A percentile compares a stretch with the other conserved stretches of the same genome.
Conservation (phyloP, 2,888 invertebrate species). For the Lordiphosa fenestrarum region DNA sequence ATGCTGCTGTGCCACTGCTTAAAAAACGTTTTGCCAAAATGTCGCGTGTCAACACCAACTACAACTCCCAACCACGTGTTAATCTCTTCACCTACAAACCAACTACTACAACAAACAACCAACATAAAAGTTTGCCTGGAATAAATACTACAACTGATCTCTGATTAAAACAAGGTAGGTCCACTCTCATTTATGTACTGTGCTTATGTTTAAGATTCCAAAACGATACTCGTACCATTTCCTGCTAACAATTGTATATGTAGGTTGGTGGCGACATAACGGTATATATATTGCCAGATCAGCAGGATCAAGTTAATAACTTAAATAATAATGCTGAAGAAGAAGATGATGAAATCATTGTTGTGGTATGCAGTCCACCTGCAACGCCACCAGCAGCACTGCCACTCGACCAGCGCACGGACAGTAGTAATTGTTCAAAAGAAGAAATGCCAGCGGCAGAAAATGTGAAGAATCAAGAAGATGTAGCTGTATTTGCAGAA, state of each 20-base stretch:
- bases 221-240: slow-evolving; percentile 4
- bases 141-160: slow-evolving; percentile 81
- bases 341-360: slow-evolving; percentile 57
- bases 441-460: slow-evolving; percentile 29
- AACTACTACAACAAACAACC: slow-evolving; percentile 60
- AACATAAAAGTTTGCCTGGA: slow-evolving; percentile 80
- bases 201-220: slow-evolving; percentile 4
- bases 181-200: slow-evolving; percentile 13
- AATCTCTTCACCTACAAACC: slow-evolving; percentile 79
- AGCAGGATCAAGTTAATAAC: too few species aligned
- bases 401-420: slow-evolving; percentile 16
- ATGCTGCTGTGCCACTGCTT: slow-evolving; percentile 71
- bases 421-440: slow-evolving; percentile 21
- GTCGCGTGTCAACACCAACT: slow-evolving; percentile 72
- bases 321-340: slow-evolving; percentile 7
- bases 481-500: slow-evolving; percentile 42
- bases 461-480: slow-evolving; percentile 12
- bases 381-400: not conserved
- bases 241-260: slow-evolving; percentile 29
- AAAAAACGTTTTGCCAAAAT: slow-evolving; percentile 57
- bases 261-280: slow-evolving; percentile 50
- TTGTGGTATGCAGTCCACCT: slow-evolving; percentile 58
- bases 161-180: slow-evolving; percentile 77
- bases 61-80: slow-evolving; percentile 75
- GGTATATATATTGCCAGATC: slow-evolving; percentile 11